A percentile compares a stretch with the other conserved stretches of the same genome.
Conservation (phyloP, 2,888 invertebrate species). For the Zootermopsis nevadensis region DNA sequence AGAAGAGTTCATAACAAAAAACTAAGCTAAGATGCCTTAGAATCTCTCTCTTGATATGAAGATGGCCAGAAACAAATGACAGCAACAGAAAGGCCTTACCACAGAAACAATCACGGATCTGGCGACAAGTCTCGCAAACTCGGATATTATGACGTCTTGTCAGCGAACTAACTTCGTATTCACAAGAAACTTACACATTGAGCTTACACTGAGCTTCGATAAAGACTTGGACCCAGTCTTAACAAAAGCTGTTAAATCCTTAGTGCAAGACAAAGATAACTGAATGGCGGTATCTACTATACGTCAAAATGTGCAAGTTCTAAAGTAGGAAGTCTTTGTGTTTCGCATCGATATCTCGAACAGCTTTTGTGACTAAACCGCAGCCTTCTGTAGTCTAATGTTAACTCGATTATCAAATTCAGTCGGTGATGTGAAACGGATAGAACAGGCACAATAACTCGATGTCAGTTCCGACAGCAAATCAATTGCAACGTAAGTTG, state of each 20-base stretch:
- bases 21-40: not conserved
- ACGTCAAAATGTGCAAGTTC: slow-evolving; percentile 22
- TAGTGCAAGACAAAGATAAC: slow-evolving; percentile 25
- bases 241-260: slow-evolving; percentile 40
- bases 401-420: slow-evolving; percentile 33
- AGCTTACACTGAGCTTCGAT: slow-evolving; percentile 25
- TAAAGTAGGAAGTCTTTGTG: slow-evolving; percentile 38
- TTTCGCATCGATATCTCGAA: slow-evolving; percentile 34
- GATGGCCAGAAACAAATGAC: slow-evolving; percentile 27
- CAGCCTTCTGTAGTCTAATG: slow-evolving; percentile 2
- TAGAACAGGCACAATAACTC: not conserved
- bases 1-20: not conserved
- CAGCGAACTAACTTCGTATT: slow-evolving; percentile 29
- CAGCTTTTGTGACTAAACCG: slow-evolving; percentile 29
- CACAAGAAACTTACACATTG: slow-evolving; percentile 14
- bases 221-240: slow-evolving; percentile 41
- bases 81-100: slow-evolving; percentile 8
- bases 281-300: slow-evolving; percentile 17
- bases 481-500: not conserved
- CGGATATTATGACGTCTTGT: slow-evolving; percentile 26
- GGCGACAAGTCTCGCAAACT: not conserved
- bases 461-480: not conserved
- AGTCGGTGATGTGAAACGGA: not conserved
- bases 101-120: not conserved
- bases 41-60: not conserved